A percentile compares a stretch with the other conserved stretches of the same genome.
Conservation (phyloP, 2,888 invertebrate genomes). For the Polyploca ridens region DNA sequence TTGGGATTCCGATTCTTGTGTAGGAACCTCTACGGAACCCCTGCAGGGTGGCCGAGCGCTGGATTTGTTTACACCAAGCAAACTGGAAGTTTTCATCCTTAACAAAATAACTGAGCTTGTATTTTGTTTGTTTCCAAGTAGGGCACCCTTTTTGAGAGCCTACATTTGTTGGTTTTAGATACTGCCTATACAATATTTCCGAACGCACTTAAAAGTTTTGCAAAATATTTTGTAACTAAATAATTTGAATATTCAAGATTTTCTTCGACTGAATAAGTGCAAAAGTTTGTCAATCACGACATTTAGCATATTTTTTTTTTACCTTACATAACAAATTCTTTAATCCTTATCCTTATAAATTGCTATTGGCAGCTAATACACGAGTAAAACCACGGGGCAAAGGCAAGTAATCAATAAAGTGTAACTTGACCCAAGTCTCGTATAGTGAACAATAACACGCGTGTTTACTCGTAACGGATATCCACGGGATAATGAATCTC, state of each 20-base stretch:
- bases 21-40: background rate
- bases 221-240: background rate
- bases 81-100: slow-evolving; percentile 1
- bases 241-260: background rate
- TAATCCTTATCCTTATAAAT: too few species aligned
- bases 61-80: background rate
- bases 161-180: background rate
- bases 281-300: too few species aligned
- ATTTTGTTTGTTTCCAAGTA: background rate
- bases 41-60: background rate
- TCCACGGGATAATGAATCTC: background rate
- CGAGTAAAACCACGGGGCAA: too few species aligned
- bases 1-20: background rate
- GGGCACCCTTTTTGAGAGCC: background rate
- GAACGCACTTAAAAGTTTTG: background rate
- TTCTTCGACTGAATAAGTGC: background rate
- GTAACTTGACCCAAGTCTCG: too few species aligned
- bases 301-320: too few species aligned
- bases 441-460: background rate
- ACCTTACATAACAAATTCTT: too few species aligned
- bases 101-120: slow-evolving; percentile 2
- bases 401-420: too few species aligned
- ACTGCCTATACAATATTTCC: background rate
- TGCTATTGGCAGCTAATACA: too few species aligned
- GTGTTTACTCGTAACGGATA: background rate